Evolutionary conservation across 2,797 vertebrate species (phyloP), one percentile per base, ranked within the genome.

Genomic region (Falco peregrinus): DNA sequence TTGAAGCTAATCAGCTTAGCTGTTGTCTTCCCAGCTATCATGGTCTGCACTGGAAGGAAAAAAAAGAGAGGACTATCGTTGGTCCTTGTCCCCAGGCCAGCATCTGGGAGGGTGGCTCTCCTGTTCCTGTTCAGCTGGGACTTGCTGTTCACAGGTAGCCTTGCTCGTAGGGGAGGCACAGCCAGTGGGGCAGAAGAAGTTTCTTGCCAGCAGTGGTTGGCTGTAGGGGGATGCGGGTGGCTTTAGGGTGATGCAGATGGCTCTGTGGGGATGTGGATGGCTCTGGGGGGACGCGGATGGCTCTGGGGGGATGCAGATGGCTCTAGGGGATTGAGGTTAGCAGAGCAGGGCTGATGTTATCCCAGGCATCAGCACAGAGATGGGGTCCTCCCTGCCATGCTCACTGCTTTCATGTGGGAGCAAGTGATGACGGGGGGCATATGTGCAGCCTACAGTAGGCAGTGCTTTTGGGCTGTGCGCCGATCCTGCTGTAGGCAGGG

Each of bases 381-480:
- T 35, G 41, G 33, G 51, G 77, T 53, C 69, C 50, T 76, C 18
- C 1, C 12, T 8, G 17, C 79, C 0, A 0, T n/a, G 47, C 61
- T 61, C 0, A 0, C 67, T 19, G 54, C 63, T 69, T 16, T 57
- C 7, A 0, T 0, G 0, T 18, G 41, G 87, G 80, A 76, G 19
- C 9, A 2, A 33, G 86, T 35, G 89, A 33, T 2, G 31, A 6
- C 4, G 5, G 4, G 1, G 93, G 87, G 10, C 80, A 43, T n/a
- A 18, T 47, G 68, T 51, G 77, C 87, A 86, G 54, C 77, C 84
- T 26, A 0, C 48, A 28, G 63, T 47, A 43, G 59, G 39, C 80
- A 51, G 50, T 2, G 9, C 43, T 39, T 45, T 37, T 8, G 56
- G 82, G 73, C 70, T 56, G 13, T 5, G 54, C 1, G 8, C 87